phyloP scores from a whole-genome alignment of 2,113 vertebrate species.

The Rhinolophus ferrumequinum region DNA sequence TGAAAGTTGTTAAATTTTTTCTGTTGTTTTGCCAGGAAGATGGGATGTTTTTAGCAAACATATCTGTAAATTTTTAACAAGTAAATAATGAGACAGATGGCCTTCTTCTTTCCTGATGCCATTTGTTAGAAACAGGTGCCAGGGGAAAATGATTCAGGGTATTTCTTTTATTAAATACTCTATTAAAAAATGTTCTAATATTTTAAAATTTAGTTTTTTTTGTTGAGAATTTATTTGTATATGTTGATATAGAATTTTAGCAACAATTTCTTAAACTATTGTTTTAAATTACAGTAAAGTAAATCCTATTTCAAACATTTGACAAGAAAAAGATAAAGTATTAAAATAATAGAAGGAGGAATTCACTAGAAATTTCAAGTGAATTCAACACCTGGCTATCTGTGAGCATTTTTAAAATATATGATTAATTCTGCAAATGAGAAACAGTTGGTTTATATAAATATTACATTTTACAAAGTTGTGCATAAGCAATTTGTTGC shows the following conservation, averaged over 20 bases:
- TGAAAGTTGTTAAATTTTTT: neutral
- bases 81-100: neutral
- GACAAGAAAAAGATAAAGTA: neutral
- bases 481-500: neutral
- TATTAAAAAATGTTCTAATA: neutral
- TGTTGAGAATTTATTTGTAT: neutral
- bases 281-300: neutral
- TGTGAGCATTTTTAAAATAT: neutral
- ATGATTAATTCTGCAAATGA: neutral
- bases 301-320: neutral
- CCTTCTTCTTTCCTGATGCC: neutral
- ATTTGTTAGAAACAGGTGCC: neutral
- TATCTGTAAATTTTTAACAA: neutral
- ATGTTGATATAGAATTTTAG: neutral
- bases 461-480: conserved; percentile 52
- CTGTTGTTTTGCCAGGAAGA: neutral
- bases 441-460: conserved; percentile 35
- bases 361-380: neutral
- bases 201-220: neutral
- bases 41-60: conserved; percentile 1
- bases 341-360: neutral
- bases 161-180: neutral
- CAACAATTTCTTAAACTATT: neutral
- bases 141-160: neutral
- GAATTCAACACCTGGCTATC: neutral